phyloP scores from a whole-genome alignment of 2,888 invertebrate species.

The Hydrotaea diabolus region DNA sequence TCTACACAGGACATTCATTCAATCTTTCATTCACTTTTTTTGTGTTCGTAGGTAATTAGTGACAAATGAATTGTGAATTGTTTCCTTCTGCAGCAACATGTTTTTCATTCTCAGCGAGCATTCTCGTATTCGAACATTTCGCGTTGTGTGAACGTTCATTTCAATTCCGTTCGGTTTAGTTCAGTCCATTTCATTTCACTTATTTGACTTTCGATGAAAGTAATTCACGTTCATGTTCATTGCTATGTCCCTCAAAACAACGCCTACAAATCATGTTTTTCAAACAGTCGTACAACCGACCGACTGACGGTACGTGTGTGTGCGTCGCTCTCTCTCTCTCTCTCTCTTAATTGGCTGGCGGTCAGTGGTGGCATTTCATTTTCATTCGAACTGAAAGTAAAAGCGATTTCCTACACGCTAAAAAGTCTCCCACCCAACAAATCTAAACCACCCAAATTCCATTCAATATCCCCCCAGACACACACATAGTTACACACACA shows the following conservation, averaged over 20 bases:
- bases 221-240: constrained; percentile 65
- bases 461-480: neutral
- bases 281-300: constrained; percentile 19
- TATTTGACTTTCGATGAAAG: constrained; percentile 56
- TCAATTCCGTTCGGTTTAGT: neutral
- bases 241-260: constrained; percentile 40
- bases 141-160: constrained; percentile 15
- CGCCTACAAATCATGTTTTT: constrained; percentile 44
- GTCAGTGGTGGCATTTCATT: constrained; percentile 19
- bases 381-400: constrained; percentile 46
- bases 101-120: neutral
- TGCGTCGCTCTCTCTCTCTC: too few species aligned
- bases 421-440: neutral
- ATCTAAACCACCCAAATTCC: neutral
- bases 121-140: neutral
- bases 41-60: neutral
- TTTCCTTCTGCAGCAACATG: neutral
- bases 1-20: neutral
- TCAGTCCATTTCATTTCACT: constrained; percentile 10
- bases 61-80: neutral
- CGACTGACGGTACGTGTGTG: neutral
- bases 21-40: neutral
- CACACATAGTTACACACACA: neutral
- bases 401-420: constrained; percentile 63
- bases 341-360: neutral